Evolutionary conservation across 2,113 vertebrate genomes (phyloP).

Genomic region (Todiramphus saurophagus): DNA sequence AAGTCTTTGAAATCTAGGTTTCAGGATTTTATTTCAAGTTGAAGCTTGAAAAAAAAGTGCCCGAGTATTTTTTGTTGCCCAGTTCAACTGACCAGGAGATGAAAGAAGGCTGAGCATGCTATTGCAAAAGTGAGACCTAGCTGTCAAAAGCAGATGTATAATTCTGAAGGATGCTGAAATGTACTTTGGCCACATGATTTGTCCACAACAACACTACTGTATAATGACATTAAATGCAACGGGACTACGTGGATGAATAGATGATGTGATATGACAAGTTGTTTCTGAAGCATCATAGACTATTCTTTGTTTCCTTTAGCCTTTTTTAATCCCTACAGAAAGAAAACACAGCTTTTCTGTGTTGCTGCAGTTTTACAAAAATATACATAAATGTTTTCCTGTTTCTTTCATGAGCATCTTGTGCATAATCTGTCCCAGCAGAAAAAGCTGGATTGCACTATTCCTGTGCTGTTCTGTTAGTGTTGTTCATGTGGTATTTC

Average conservation of each 20-base stretch:
- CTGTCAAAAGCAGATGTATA: background rate
- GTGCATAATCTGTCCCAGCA: background rate
- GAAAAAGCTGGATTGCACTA: background rate
- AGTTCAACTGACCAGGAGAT: background rate
- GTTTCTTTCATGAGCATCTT: background rate
- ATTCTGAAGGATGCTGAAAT: background rate
- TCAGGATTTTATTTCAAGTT: background rate
- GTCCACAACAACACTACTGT: background rate
- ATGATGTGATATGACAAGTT: background rate
- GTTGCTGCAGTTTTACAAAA: slow-evolving; percentile 4
- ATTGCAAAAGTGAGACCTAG: background rate
- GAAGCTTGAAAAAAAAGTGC: background rate
- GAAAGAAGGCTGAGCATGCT: background rate
- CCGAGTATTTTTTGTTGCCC: background rate
- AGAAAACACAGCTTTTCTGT: background rate
- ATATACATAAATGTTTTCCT: background rate
- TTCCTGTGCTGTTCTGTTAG: background rate
- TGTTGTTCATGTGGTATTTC: background rate
- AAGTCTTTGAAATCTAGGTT: background rate
- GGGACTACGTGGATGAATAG: background rate
- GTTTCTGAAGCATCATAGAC: background rate
- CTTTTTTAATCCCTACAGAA: background rate
- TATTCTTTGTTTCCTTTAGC: background rate
- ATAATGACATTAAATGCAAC: background rate
- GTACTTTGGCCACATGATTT: background rate